Base-by-base conservation (phyloP, 2,797 vertebrate genomes). In the Cuculus canorus region DNA sequence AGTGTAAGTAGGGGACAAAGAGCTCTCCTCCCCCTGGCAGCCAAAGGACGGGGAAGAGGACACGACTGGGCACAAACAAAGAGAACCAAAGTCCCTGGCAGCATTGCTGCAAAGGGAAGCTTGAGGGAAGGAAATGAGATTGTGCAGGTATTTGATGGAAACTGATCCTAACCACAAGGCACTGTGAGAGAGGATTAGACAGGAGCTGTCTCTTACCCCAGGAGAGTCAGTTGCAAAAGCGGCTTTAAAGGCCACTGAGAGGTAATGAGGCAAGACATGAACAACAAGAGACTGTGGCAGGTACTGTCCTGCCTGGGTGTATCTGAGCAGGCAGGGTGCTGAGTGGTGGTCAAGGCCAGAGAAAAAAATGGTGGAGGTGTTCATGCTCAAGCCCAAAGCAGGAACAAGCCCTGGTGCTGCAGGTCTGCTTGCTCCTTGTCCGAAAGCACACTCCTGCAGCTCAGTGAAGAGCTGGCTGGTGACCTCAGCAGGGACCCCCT, bases 271-370 rank as follows among this genome's bases (percentile, higher is more conserved):
- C 39, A 73, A 35, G 52, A 77, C 52, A 18, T 56, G 53, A 82
- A 41, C 13, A 30, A n/a, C 54, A 57, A 48, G 33, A 64, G 39
- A 88, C 25, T 0, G 0, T 60, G 27, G 13, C 0, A 0, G 54
- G 18, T 11, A 11, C 45, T 60, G 54, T 35, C 18, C 56, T 52
- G n/a, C 18, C 56, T 52, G n/a, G 11, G 13, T n/a, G 25, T 23
- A 32, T 52, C 30, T 32, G 68, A 83, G 63, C 0, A 1, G 64
- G 17, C 59, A 43, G 53, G 28, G 35, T 2, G 2, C 27, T 21
- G 39, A 11, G 45, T 21, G 52, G 21, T 48, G 24, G 33, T 35
- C 39, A 39, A 64, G 24, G 45, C 52, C 70, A 30, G 66, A 73
- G 30, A 35, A 30, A 9, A 65, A 73, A 17, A 27, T 56, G 5